Base-by-base conservation (phyloP, 1,140 invertebrate genomes). In the Drosophila ogumai region DNA sequence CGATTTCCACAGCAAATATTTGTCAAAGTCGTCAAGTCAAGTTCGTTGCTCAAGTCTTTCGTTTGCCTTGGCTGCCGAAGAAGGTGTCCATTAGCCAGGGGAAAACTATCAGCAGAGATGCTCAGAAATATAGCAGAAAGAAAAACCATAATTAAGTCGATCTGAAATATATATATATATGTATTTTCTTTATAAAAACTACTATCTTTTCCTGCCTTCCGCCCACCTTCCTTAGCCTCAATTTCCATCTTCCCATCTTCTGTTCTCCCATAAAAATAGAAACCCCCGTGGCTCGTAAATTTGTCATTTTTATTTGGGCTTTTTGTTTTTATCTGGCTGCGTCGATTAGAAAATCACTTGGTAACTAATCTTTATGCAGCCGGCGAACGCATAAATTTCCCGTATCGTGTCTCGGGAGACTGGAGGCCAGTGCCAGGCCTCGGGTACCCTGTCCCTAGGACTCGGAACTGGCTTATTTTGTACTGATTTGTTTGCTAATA, bases 401-500 rank as follows among this genome's bases (percentile, higher is more conserved):
- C 61, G 9, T 66, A 75, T 87, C 81, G 13, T 65, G 72, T 87
- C 81, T 87, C 55, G 44, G 15, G 15, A 25, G 46, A 47, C 60
- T 36, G 46, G 46, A 38, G 17, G 41, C 36, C 58, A 34, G 32
- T 61, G 34, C 41, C 59, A 13, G 34, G 36, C 55, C 25, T 41
- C 22, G 6, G 25, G 25, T 36, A 17, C 50, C 28, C 46, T 46
- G 22, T 71, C 60, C 46, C 50, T 81, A 63, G 54, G 71, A 63
- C 13, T 41, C 44, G 47, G 47, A 41, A 40, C 43, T 57, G 57
- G 81, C 85, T 90, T 90, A 90, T 90, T 90, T 90, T 90, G 85
- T 90, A 90, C 85, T 90, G 85, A 90, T 90, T 90, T 90, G 85
- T 90, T 90, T 90, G 81, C 85, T 90, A 90, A 90, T 90, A 90